Conservation (phyloP, 2,797 vertebrate species). For the Epinephelus malabaricus region DNA sequence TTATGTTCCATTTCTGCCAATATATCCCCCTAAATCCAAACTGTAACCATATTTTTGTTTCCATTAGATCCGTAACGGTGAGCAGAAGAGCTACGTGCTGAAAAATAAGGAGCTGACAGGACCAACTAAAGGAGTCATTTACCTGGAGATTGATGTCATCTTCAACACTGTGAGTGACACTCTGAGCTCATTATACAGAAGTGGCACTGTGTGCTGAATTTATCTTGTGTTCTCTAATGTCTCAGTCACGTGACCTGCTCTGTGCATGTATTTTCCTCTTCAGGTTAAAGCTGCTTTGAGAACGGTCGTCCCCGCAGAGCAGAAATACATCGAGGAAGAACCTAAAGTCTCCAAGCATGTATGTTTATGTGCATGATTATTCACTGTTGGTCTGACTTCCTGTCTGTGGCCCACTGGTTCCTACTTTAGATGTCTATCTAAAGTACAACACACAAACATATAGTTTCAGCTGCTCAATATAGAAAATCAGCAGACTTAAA, state of each 20-base stretch:
- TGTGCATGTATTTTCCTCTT: constrained; percentile 32
- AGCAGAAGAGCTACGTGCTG: constrained; percentile 95
- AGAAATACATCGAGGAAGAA: constrained; percentile 97
- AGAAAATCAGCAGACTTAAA: no score
- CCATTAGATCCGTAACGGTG: constrained; percentile 94
- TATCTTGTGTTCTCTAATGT: no score
- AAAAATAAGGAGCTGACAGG: constrained; percentile 98
- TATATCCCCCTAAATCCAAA: no score
- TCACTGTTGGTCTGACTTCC: no score
- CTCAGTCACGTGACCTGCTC: not conserved
- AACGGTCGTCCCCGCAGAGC: constrained; percentile 92
- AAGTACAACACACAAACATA: no score
- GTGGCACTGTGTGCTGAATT: no score
- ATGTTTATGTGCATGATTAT: constrained; percentile 2
- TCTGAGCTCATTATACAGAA: no score
- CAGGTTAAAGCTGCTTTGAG: constrained; percentile 95
- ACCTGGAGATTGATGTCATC: constrained; percentile 98
- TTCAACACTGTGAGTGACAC: constrained; percentile 94
- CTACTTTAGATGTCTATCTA: no score
- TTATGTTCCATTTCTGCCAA: no score
- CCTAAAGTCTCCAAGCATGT: constrained; percentile 96
- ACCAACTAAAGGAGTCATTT: constrained; percentile 96
- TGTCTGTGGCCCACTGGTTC: no score
- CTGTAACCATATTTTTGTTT: not conserved
- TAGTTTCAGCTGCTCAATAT: no score